Conservation (phyloP, 2,888 invertebrate genomes). For the Pseudeuparius sepicola region DNA sequence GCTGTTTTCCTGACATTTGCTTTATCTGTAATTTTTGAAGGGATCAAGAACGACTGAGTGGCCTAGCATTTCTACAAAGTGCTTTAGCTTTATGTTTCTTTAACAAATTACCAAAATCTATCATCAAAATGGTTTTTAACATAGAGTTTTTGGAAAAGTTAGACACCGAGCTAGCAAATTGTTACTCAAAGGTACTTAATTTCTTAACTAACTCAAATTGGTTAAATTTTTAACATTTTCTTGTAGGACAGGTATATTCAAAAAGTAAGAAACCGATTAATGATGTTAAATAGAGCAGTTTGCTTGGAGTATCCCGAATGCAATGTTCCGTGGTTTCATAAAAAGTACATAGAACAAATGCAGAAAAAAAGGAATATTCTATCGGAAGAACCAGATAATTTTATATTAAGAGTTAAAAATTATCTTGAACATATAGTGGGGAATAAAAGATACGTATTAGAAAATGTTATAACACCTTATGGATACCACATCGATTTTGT, state of each 20-base stretch:
- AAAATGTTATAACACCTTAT: constrained; percentile 37
- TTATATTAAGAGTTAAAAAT: too few species aligned
- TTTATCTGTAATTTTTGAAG: too few species aligned
- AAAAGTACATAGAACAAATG: constrained; percentile 47
- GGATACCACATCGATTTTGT: constrained; percentile 40
- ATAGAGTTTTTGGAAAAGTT: constrained; percentile 49
- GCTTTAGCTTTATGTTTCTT: constrained; percentile 46
- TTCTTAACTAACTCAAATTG: neutral
- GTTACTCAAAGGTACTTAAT: constrained; percentile 43
- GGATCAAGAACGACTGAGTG: constrained; percentile 45
- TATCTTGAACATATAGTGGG: too few species aligned
- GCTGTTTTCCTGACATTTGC: too few species aligned
- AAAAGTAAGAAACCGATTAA: constrained; percentile 44
- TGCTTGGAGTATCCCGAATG: constrained; percentile 54
- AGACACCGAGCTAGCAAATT: constrained; percentile 46
- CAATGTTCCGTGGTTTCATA: constrained; percentile 57
- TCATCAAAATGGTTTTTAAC: constrained; percentile 48
- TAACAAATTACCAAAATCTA: constrained; percentile 40
- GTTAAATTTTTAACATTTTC: constrained; percentile 3
- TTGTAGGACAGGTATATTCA: constrained; percentile 45
- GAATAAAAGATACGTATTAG: constrained; percentile 25
- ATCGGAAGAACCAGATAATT: too few species aligned
- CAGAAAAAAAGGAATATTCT: constrained; percentile 30
- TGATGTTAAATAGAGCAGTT: constrained; percentile 53
- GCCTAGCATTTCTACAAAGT: constrained; percentile 43